Base-by-base conservation (phyloP, 2,797 vertebrate genomes). In the Tragopan temminckii region DNA sequence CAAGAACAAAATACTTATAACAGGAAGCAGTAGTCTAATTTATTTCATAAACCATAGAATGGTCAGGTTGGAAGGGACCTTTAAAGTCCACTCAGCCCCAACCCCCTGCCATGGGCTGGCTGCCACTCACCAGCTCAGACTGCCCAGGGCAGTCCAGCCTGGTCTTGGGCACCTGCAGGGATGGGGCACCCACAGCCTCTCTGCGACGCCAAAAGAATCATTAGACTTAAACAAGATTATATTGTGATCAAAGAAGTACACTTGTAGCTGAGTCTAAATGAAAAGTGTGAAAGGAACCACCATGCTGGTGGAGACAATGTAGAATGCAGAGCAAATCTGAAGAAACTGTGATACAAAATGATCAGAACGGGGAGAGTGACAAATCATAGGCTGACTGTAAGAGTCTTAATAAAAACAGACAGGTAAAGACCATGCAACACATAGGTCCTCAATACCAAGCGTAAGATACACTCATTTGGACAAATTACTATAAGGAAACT, bases 211-310 rank as follows among this genome's bases (percentile, higher is more conserved):
- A 9, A 72, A 50, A 79, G 43, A 38, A 7, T 3, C 15, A 6
- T 38, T 43, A 24, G 7, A 48, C 25, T 40, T 79, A 20, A 61
- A 11, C 21, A 76, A 55, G 21, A 57, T 68, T 53, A 9, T 42
- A 8, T 18, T 0, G 1, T n/a, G 24, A 48, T 58, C 15, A 46
- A 61, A 78, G 33, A 50, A 57, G 7, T 27, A 24, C 9, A 43
- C 7, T 13, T 72, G 6, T 18, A 24, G 50, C 46, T 0, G 0
- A 72, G 16, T 29, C 62, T 42, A 76, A 67, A 42, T 33, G 14
- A 58, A 81, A 69, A 29, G 10, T 27, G 4, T 48, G 15, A 46
- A 57, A 80, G 40, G 66, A 83, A 29, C 13, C 17, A n/a, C 29
- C 36, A 42, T 38, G 31, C 70, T 35, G n/a, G 13, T n/a, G 8